phyloP scores from a whole-genome alignment of 2,797 vertebrate genomes.

The Oreonectes daqikongensis region DNA sequence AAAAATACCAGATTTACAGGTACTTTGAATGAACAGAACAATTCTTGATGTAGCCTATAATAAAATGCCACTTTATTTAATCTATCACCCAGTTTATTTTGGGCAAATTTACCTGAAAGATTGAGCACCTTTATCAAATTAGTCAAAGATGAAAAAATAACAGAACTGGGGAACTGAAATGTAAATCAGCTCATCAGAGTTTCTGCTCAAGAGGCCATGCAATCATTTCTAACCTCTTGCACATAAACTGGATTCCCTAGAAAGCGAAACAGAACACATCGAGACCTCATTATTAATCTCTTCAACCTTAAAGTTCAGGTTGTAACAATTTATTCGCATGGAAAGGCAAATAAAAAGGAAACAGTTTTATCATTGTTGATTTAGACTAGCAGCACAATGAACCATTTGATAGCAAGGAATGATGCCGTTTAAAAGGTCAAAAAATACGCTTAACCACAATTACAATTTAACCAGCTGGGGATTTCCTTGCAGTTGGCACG shows the following conservation, averaged over 20 bases:
- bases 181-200: constrained; percentile 34
- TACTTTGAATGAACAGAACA: no score
- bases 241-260: constrained; percentile 10
- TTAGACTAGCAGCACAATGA: not conserved
- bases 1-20: not conserved
- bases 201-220: constrained; percentile 21
- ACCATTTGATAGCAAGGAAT: not conserved
- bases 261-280: not conserved
- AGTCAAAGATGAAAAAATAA: not conserved
- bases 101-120: not conserved
- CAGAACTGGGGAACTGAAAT: constrained; percentile 8
- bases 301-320: not conserved
- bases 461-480: not conserved
- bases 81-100: not conserved
- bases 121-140: not conserved
- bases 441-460: not conserved
- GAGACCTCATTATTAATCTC: constrained; percentile 13
- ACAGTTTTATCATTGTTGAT: constrained; percentile 13
- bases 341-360: constrained; percentile 18
- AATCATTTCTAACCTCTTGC: constrained; percentile 21
- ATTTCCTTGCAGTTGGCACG: not conserved
- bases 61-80: not conserved
- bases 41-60: no score
- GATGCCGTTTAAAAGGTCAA: not conserved
- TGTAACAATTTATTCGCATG: not conserved